These are phyloP conservation scores for Drosophila ercepeae DNA, from an alignment of 1,140 invertebrate genomes.

Conservation along the genomic window DNA sequence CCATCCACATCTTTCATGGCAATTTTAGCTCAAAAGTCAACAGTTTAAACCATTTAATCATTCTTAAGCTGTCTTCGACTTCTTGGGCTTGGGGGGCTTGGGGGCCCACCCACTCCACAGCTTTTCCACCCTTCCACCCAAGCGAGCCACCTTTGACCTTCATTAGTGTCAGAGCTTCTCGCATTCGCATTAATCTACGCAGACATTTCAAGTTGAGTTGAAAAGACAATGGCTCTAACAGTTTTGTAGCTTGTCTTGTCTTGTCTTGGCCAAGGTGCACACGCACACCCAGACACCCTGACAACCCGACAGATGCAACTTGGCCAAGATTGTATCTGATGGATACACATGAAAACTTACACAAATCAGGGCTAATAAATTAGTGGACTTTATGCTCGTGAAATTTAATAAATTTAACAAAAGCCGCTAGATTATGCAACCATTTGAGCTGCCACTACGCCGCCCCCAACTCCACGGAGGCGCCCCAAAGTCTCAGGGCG, in stretches of 20 bases:
- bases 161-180: constrained; percentile 53
- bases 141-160: constrained; percentile 45
- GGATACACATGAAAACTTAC: not conserved
- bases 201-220: constrained; percentile 31
- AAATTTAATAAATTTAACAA: constrained; percentile 67
- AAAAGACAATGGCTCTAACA: constrained; percentile 42
- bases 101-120: no score
- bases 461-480: constrained; percentile 2
- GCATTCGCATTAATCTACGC: constrained; percentile 45
- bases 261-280: constrained; percentile 22
- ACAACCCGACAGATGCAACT: constrained; percentile 6
- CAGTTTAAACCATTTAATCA: constrained; percentile 55
- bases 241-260: constrained; percentile 35
- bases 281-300: no score
- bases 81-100: no score
- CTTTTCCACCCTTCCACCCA: constrained; percentile 1
- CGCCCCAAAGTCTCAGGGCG: constrained; percentile 51
- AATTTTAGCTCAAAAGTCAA: constrained; percentile 44
- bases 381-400: constrained; percentile 56
- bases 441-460: constrained; percentile 1
- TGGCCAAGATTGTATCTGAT: constrained; percentile 6
- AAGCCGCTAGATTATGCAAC: constrained; percentile 39
- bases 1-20: constrained; percentile 11
- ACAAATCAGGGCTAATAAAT: constrained; percentile 55
- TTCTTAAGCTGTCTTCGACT: constrained; percentile 36